Base-by-base conservation (phyloP, 1,140 invertebrate species). In the Hermatobates lingyangjiaoensis region DNA sequence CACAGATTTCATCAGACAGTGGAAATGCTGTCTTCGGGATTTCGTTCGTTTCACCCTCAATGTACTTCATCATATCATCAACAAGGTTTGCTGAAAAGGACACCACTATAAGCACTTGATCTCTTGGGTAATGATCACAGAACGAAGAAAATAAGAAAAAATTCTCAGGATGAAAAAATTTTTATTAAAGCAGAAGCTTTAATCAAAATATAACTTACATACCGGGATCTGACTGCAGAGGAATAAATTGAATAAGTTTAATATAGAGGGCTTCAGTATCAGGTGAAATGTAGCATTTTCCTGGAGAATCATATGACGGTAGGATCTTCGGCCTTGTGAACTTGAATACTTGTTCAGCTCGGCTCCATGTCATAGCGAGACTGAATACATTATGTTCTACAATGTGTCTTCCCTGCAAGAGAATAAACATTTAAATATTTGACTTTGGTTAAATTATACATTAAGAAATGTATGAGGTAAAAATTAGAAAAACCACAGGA, bases 281-380 rank as follows among this genome's bases (percentile, higher is more conserved):
- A 15, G 69, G 63, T 24, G 77, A 77, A 20, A 91, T 83, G 10
- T 77, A 83, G 20, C 73, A 74, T 7, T 76, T 69, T 61, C 71
- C 74, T 54, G 79, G 80, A 0, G 85, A 84, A 63, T 89, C 83
- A 64, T 89, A 87, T 58, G 83, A 83, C 1, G 90, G 90, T 20
- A 92, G 59, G 30, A 74, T 68, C 39, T 79, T 72, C 4, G 88
- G 88, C 51, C 75, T 76, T 64, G 85, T 93, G 60, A 87, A 88
- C 56, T 86, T 78, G 64, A 87, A 92, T 21, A 95, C 60, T 55
- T 81, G 71, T 51, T 80, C 74, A 7, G 83, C 79, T 58, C 76
- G 71, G 34, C 80, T 73, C 86, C 87, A 92, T 7, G 79, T 80
- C 28, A 95, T 65, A 7, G 77, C 66, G 44, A 87, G 71, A 34